phyloP scores from a whole-genome alignment of 2,888 invertebrate genomes.

The Drosophila koepferae region DNA sequence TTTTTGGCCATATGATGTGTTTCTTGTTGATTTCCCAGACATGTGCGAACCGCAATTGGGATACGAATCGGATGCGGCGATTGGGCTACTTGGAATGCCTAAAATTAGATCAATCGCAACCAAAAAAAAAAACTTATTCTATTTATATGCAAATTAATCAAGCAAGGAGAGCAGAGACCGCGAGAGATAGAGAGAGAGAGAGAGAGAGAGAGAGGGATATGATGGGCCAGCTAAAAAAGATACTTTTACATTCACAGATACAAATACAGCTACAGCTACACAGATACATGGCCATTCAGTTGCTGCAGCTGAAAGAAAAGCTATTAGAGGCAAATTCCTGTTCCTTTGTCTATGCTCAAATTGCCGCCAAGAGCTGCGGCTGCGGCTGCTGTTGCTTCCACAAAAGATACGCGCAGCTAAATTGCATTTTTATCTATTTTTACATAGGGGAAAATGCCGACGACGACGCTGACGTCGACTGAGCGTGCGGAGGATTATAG shows the following conservation, averaged over 20 bases:
- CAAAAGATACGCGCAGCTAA: conserved; percentile 58
- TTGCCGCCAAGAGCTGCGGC: conserved; percentile 61
- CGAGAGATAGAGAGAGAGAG: neutral
- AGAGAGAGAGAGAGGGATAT: conserved; percentile 14
- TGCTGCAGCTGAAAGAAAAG: conserved; percentile 47
- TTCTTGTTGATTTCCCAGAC: neutral
- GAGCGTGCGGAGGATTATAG: conserved; percentile 70
- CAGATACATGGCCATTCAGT: neutral
- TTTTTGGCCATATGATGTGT: conserved; percentile 18
- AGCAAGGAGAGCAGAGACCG: conserved; percentile 44
- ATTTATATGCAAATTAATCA: conserved; percentile 76
- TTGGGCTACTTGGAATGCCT: conserved; percentile 49
- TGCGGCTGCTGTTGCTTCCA: conserved; percentile 46
- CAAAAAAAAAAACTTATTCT: conserved; percentile 49
- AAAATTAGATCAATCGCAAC: conserved; percentile 59
- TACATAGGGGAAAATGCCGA: conserved; percentile 72
- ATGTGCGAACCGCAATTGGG: conserved; percentile 1
- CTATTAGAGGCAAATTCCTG: conserved; percentile 75
- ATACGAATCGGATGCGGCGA: conserved; percentile 9
- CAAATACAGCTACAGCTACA: conserved; percentile 8
- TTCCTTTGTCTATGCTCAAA: conserved; percentile 78
- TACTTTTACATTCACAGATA: conserved; percentile 35
- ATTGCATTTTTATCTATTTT: conserved; percentile 81
- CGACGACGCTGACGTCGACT: conserved; percentile 47
- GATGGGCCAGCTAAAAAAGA: conserved; percentile 21